Base-by-base conservation (phyloP, 2,797 vertebrate genomes). In the Sebastes jordani region DNA sequence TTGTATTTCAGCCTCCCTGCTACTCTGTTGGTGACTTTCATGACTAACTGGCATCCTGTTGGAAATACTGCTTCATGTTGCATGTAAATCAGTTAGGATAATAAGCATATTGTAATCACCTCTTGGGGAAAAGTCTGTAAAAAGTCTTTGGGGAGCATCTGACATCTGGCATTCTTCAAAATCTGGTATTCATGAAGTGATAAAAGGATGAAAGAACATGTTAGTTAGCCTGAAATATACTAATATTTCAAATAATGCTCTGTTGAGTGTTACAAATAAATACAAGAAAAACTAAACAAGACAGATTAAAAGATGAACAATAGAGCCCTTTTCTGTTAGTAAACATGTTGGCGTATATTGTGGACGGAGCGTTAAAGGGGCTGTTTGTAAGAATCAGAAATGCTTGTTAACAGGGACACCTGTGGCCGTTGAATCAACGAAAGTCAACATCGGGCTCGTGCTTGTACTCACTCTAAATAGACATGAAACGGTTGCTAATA, bases 111-210 rank as follows among this genome's bases (percentile, higher is more conserved):
- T 8, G 7, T 34, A 7, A 69, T 55, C 0, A 96, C 95, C 93
- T 95, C 93, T 32, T 63, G 14, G 6, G 6, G 0, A 89, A 92
- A 94, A 18, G 13, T 25, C 32, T 0, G 0, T 2, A 3, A 6
- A 72, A 96, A 95, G 1, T 71, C 7, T 16, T 4, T 0, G 0
- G 93, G 94, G 70, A 96, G 78, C 2, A 0, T 29, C n/a, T 71
- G 85, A 0, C 0, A 2, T 89, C 69, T 90, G 74, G 88, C 20
- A 2, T 72, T 0, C 0, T 0, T 0, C 84, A 83, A 93, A 34
- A 88, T 38, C 95, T 95, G 76, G 56, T 65, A 25, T 58, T 46
- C 29, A 81, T 11, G n/a, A 7, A 77, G 32, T 7, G 1, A 84
- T 11, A 4, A 54, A 62, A 54, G 4, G 11, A 82, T 2, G 13